Evolutionary conservation across 2,888 invertebrate species (phyloP).

Genomic region (Laothoe populi): DNA sequence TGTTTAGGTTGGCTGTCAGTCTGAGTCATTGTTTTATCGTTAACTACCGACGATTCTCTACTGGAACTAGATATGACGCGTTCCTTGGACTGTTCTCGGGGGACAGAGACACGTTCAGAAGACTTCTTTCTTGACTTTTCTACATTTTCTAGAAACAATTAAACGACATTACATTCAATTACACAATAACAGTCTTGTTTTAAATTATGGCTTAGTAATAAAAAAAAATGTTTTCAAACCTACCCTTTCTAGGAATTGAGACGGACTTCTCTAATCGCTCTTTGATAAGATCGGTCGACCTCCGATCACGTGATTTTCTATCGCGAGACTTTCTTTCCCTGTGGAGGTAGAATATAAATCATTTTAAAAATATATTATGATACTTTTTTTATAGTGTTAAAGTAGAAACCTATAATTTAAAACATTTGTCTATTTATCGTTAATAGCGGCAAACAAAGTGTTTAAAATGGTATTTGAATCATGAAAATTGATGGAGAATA

Average conservation of each 20-base stretch:
- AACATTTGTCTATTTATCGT: no score
- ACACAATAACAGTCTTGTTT: not conserved
- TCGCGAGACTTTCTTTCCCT: conserved; percentile 78
- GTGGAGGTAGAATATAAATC: conserved; percentile 32
- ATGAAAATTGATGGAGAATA: no score
- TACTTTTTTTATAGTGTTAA: not conserved
- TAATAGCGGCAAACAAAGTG: no score
- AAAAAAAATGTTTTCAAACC: not conserved
- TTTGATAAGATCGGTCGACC: conserved; percentile 76
- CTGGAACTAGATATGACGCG: conserved; percentile 78
- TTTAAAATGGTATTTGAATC: no score
- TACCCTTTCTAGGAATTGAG: conserved; percentile 78
- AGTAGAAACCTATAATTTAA: no score
- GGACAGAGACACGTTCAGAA: conserved; percentile 65
- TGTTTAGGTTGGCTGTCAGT: conserved; percentile 62
- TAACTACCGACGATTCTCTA: conserved; percentile 74
- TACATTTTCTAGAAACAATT: conserved; percentile 59
- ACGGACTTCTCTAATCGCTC: conserved; percentile 79
- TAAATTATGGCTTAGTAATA: not conserved
- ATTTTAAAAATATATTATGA: not conserved
- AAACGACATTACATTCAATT: not conserved
- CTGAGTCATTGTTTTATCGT: conserved; percentile 64
- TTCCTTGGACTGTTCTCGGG: conserved; percentile 63
- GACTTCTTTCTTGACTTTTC: conserved; percentile 70
- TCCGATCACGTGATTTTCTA: conserved; percentile 77